Conservation (phyloP, 1,140 invertebrate genomes). For the Eueides isabella region DNA sequence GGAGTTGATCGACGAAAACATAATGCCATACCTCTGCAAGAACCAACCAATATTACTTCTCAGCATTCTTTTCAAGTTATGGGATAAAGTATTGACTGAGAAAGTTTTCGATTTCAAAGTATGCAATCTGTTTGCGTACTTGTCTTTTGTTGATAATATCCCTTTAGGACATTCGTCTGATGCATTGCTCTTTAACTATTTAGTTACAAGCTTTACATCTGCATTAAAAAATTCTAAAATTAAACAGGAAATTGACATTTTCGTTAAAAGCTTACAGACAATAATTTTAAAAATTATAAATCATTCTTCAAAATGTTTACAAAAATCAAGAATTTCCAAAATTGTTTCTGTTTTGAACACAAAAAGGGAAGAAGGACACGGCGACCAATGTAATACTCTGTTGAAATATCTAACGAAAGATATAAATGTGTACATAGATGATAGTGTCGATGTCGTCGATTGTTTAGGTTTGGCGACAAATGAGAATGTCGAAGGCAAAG, state of each 20-base stretch:
- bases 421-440: conserved; percentile 53
- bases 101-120: conserved; percentile 59
- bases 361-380: conserved; percentile 55
- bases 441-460: conserved; percentile 59
- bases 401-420: conserved; percentile 53
- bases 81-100: conserved; percentile 60
- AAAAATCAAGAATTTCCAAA: conserved; percentile 50
- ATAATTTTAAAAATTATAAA: conserved; percentile 55
- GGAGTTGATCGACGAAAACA: conserved; percentile 61
- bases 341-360: conserved; percentile 54
- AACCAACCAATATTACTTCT: conserved; percentile 68
- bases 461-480: conserved; percentile 49
- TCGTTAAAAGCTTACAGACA: conserved; percentile 50
- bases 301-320: conserved; percentile 36
- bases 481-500: conserved; percentile 24
- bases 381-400: conserved; percentile 44
- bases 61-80: conserved; percentile 66
- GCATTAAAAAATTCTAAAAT: conserved; percentile 54
- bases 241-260: conserved; percentile 48
- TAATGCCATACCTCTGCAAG: conserved; percentile 68
- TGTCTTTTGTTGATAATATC: conserved; percentile 61
- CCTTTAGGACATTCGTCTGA: conserved; percentile 58
- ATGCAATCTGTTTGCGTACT: conserved; percentile 58
- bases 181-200: conserved; percentile 65
- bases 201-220: conserved; percentile 55